Percentiles rank a stretch among this genome's conserved stretches.
These are phyloP conservation scores for Catharus ustulatus DNA, from an alignment of 2,797 vertebrate genomes.

Conservation along the genomic window DNA sequence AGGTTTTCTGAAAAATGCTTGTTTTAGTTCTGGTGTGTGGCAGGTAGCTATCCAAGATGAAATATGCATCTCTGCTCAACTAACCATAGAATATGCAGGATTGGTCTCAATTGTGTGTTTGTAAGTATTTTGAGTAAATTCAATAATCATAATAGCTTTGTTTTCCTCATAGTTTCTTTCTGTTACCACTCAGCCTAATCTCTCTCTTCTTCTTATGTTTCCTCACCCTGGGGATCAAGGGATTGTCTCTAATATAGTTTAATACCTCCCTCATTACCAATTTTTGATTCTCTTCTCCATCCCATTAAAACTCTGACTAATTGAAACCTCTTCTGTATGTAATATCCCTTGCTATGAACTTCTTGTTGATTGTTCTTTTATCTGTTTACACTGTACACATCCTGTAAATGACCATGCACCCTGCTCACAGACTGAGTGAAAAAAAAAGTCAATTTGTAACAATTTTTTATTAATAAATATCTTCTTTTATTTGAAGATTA, in stretches of 20 bases:
- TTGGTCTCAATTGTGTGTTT: background rate
- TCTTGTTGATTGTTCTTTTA: background rate
- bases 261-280: background rate
- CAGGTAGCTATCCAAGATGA: slow-evolving; percentile 22
- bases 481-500: background rate
- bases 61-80: slow-evolving; percentile 2
- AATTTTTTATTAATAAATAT: background rate
- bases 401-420: accelerated
- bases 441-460: background rate
- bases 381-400: background rate
- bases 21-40: slow-evolving; percentile 1
- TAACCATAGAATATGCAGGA: slow-evolving; percentile 13
- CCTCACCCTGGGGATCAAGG: background rate
- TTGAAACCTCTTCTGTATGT: background rate
- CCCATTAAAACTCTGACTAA: background rate
- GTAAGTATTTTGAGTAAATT: slow-evolving; percentile 33
- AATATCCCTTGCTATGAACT: background rate
- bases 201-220: background rate
- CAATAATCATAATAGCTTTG: background rate
- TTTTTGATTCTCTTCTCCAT: background rate
- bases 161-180: background rate
- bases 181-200: background rate
- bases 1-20: slow-evolving; percentile 15
- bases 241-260: background rate
- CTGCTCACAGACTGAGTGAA: background rate